Conservation (phyloP, 1,140 invertebrate species). For the Prorops nasuta region DNA sequence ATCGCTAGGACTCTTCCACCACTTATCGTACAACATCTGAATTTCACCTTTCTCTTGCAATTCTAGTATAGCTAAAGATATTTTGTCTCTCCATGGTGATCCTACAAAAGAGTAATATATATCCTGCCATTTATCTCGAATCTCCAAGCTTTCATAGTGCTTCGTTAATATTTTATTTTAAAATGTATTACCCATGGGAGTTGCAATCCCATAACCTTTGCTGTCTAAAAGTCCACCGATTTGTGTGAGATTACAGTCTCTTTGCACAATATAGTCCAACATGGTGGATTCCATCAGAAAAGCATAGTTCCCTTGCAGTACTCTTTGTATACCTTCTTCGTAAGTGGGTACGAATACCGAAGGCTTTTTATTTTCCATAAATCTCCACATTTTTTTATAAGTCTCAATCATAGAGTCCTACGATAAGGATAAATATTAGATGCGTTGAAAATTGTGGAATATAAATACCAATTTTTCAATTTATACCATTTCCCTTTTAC, state of each 20-base stretch:
- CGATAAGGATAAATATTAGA: constrained; percentile 13
- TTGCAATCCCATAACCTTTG: constrained; percentile 74
- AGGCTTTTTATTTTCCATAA: constrained; percentile 74
- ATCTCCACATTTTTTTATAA: constrained; percentile 86
- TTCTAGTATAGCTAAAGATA: constrained; percentile 73
- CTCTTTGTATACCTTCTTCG: constrained; percentile 76
- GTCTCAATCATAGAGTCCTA: constrained; percentile 80
- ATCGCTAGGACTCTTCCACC: constrained; percentile 72
- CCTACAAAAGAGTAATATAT: constrained; percentile 49
- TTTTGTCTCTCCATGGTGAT: constrained; percentile 73
- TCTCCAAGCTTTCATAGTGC: not conserved
- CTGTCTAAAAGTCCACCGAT: constrained; percentile 85
- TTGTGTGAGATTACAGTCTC: constrained; percentile 92
- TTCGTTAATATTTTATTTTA: too few species aligned
- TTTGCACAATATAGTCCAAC: constrained; percentile 84
- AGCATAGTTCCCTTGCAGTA: constrained; percentile 80
- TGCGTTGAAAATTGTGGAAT: too few species aligned
- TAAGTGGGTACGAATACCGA: constrained; percentile 73
- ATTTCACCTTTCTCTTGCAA: constrained; percentile 74
- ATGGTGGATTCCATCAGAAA: constrained; percentile 95
- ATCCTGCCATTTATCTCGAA: not conserved
- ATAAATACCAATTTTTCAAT: too few species aligned
- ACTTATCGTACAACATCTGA: constrained; percentile 71
- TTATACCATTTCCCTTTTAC: too few species aligned
- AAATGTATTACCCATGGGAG: constrained; percentile 53